These are phyloP conservation scores for Trididemnum clinides DNA, from an alignment of 23 tunicate genomes.

Conservation along the genomic window DNA sequence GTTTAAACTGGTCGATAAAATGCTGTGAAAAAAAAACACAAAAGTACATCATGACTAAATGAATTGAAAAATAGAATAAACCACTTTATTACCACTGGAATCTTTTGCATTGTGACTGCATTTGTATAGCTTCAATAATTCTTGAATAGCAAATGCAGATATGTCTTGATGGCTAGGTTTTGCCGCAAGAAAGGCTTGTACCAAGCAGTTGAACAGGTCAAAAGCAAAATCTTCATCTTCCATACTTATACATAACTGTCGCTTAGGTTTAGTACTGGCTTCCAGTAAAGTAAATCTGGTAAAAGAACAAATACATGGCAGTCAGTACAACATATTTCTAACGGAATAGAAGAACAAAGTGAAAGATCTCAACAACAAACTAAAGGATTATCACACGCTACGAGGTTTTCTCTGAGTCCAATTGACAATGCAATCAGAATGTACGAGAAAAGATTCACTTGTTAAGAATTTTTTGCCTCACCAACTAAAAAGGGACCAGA, in stretches of 20 bases:
- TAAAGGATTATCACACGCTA: too few species aligned
- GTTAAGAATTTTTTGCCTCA: too few species aligned
- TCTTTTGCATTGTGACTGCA: constrained; percentile 63
- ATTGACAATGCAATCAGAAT: too few species aligned
- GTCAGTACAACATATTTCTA: background rate
- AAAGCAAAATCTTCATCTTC: constrained; percentile 60
- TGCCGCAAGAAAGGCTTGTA: constrained; percentile 82
- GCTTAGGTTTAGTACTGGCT: background rate
- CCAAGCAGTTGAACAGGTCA: constrained; percentile 59
- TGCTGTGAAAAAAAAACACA: too few species aligned
- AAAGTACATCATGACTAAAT: too few species aligned
- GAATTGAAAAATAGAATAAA: too few species aligned
- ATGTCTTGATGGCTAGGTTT: constrained; percentile 82
- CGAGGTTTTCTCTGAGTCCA: too few species aligned
- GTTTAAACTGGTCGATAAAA: too few species aligned
- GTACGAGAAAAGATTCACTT: too few species aligned
- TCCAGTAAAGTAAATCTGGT: background rate
- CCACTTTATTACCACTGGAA: too few species aligned
- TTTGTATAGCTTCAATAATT: constrained; percentile 72
- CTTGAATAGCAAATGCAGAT: constrained; percentile 90
- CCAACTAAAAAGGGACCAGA: background rate
- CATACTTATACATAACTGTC: background rate
- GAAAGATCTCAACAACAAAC: background rate
- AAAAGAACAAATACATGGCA: too few species aligned
- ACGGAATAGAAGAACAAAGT: background rate